Base-by-base conservation (phyloP, 2,888 invertebrate genomes). In the Malacosoma neustria region DNA sequence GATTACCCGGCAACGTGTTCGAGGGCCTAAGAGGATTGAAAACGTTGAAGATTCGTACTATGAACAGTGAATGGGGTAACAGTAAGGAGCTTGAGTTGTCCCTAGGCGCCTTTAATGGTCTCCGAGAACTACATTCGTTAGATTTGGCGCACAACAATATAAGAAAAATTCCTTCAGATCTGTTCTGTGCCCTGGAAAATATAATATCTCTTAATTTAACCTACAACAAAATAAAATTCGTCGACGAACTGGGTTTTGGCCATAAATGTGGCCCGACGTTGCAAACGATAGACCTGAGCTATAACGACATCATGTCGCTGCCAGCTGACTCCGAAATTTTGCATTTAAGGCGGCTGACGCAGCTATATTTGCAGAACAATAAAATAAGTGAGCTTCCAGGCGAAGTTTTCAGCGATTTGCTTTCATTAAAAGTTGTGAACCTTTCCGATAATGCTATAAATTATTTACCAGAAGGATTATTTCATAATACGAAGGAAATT, bases 121-220 rank as follows among this genome's bases (percentile, higher is more conserved):
- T 96, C 36, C 88, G 92, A 46, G 94, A 95, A 65, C 82, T 96
- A 30, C 93, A 93, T 61, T 88, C 89, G 14, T 80, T 96, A 48
- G 93, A 95, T 67, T 80, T 96, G 69, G 90, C 90, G 43, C 90
- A 92, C 69, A 96, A 94, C 71, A 95, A 95, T 72, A 89, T 96
- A 41, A 88, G 92, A 44, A 90, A 91, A 45, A 77, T 96, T 59
- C 95, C 95, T 1, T 91, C 92, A 38, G 92, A 91, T 60, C 87
- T 90, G 50, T 93, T 95, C 67, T 96, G 96, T 75, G 90, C 91
- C 7, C 77, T 95, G 65, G 89, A 91, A 57, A 94, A 93, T 66
- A 87, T 96, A 44, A 93, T 94, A 69, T 89, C 92, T 41, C 84
- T 97, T 29, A 96, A 97, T 81, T 82, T 96, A 58, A 96, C 96